Evolutionary conservation across 2,888 invertebrate species (phyloP), one percentile per base, ranked within the genome.

Genomic region (Pteria penguin): DNA sequence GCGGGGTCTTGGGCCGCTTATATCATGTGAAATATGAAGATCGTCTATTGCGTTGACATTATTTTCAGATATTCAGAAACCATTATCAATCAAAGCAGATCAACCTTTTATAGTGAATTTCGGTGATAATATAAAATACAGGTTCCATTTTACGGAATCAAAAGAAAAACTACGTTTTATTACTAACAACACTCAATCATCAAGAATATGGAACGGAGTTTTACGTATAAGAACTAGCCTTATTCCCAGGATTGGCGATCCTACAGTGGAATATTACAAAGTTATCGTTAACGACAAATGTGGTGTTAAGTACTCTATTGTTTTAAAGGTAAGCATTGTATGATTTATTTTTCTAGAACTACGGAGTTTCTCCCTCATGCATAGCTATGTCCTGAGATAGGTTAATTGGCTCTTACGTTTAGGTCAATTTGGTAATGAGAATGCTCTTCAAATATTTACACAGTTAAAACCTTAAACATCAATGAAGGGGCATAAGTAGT

Each of bases 211-310:
- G 45, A 45, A 45, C 18, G 45, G 45, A 45, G 11, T 45, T 45
- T 8, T 45, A 14, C 8, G 45, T 14, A 45, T 45, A 45, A 45
- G 45, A 18, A 45, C 45, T 14, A 14, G 11, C 18, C 18, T 45
- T 45, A 45, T 45, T 14, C 45, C 8, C 11, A 8, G 8, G 45
- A 45, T 14, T 14, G 45, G 45, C 8, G 18, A 45, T 45, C 8
- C 45, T 8, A 45, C 45, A 14, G 8, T 32, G 14, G 22, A 68
- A 31, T 57, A 55, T 57, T 68, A 31, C 33, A 32, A 22, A 5
- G 29, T 77, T 31, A 69, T 65, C n/a, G 52, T 77, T n/a, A 60
- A 32, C 0, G 76, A 77, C 22, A 60, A 63, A 22, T 77, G 76
- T 36, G 70, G 65, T n/a, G 32, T 36, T 26, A 26, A 31, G 27